Percentiles rank a stretch among this genome's conserved stretches.
Evolutionary conservation across 2,888 invertebrate genomes (phyloP).

Genomic region (Octonoba sinensis): DNA sequence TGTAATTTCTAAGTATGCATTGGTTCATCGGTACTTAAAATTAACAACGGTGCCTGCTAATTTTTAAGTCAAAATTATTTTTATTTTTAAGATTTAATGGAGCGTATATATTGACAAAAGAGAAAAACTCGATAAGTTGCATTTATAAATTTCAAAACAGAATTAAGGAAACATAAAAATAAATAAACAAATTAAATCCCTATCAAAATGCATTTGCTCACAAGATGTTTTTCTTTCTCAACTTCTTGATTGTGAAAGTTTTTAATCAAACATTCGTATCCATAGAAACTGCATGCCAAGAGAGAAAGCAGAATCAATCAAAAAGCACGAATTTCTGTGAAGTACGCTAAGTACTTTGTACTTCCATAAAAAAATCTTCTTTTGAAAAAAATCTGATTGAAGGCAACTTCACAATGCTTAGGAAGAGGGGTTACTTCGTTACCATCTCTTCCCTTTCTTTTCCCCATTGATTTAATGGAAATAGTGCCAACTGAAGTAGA

Average conservation of each 20-base stretch:
- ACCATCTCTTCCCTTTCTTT: background rate
- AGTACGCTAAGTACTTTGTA: conserved; percentile 29
- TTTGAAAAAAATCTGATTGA: conserved; percentile 2
- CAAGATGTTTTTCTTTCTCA: conserved; percentile 19
- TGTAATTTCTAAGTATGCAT: no score
- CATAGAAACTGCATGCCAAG: conserved; percentile 34
- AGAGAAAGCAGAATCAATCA: conserved; percentile 19
- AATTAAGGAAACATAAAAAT: conserved; percentile 16
- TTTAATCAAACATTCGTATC: conserved; percentile 40
- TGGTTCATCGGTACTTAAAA: no score
- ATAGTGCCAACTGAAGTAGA: background rate
- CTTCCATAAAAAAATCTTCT: conserved; percentile 16
- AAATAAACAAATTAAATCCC: conserved; percentile 22
- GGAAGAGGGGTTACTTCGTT: background rate
- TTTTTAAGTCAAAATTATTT: no score
- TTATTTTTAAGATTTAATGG: background rate
- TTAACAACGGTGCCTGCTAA: no score
- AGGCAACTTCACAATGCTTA: background rate
- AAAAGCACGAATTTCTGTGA: conserved; percentile 36
- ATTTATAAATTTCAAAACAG: conserved; percentile 13
- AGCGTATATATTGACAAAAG: background rate
- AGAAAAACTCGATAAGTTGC: background rate
- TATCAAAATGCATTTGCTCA: conserved; percentile 15
- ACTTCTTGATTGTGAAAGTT: conserved; percentile 38
- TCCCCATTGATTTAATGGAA: background rate